Conservation (phyloP, 2,797 vertebrate genomes). For the Galaxias olidus region DNA sequence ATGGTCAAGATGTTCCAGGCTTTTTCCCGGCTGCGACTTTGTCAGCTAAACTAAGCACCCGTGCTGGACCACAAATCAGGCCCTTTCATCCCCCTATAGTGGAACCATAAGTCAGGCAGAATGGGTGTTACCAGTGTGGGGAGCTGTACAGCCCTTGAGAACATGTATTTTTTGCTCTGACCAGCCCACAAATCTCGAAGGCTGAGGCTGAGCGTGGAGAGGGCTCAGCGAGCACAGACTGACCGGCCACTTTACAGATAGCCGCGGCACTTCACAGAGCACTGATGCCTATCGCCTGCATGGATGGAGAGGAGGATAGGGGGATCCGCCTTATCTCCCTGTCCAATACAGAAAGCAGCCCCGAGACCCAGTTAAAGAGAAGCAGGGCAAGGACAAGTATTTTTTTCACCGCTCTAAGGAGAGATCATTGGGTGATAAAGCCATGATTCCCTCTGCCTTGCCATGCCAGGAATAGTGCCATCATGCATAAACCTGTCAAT, state of each 20-base stretch:
- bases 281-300: background rate
- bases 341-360: conserved; percentile 10
- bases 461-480: conserved; percentile 31
- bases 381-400: conserved; percentile 9
- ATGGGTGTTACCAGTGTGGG: background rate
- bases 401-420: background rate
- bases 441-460: conserved; percentile 33
- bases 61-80: background rate
- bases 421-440: conserved; percentile 18
- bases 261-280: background rate
- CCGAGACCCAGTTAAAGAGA: conserved; percentile 17
- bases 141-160: conserved; percentile 1
- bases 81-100: background rate
- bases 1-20: background rate
- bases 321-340: conserved; percentile 31
- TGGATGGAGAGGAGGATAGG: conserved; percentile 13
- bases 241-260: background rate
- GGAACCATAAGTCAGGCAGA: conserved; percentile 6
- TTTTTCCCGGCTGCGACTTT: background rate
- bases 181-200: conserved; percentile 9
- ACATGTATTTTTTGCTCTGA: background rate
- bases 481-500: conserved; percentile 37
- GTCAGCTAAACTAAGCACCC: background rate
- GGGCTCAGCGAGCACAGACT: conserved; percentile 5
- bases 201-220: background rate